Conservation (phyloP, 1,140 invertebrate genomes). For the Antheraea mylitta region DNA sequence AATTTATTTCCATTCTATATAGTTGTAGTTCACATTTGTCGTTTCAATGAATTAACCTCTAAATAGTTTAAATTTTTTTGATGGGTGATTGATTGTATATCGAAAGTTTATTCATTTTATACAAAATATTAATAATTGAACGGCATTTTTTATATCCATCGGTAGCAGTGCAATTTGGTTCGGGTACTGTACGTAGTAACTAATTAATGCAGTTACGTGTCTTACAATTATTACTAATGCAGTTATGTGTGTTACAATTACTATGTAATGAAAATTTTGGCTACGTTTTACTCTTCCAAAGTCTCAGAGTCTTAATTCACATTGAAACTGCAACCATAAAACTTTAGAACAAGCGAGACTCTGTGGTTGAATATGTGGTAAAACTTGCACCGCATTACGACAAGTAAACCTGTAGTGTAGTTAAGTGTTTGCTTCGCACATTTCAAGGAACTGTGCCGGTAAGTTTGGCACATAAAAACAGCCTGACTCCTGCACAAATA, state of each 20-base stretch:
- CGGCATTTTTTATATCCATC: too few species aligned
- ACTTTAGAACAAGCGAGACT: slow-evolving; percentile 39
- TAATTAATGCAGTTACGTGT: too few species aligned
- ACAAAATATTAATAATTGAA: too few species aligned
- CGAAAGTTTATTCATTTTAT: too few species aligned
- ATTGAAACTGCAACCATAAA: slow-evolving; percentile 64
- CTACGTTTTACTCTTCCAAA: neutral
- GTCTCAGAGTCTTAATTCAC: slow-evolving; percentile 41
- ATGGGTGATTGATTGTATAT: too few species aligned
- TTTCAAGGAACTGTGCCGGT: slow-evolving; percentile 50
- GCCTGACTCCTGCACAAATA: slow-evolving; percentile 37
- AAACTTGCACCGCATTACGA: slow-evolving; percentile 60
- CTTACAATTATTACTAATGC: neutral
- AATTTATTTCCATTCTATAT: too few species aligned
- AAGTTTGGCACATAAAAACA: slow-evolving; percentile 64
- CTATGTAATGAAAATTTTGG: neutral
- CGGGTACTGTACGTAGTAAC: too few species aligned
- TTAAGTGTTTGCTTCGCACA: slow-evolving; percentile 73
- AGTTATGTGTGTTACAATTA: neutral
- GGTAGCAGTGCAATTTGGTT: too few species aligned
- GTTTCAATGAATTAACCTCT: too few species aligned
- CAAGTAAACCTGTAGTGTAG: slow-evolving; percentile 61
- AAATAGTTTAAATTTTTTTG: too few species aligned
- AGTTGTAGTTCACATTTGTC: too few species aligned
- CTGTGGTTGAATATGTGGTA: slow-evolving; percentile 38